A percentile compares a stretch with the other conserved stretches of the same genome.
Conservation (phyloP, 2,888 invertebrate species). For the Diplolepis rosae region DNA sequence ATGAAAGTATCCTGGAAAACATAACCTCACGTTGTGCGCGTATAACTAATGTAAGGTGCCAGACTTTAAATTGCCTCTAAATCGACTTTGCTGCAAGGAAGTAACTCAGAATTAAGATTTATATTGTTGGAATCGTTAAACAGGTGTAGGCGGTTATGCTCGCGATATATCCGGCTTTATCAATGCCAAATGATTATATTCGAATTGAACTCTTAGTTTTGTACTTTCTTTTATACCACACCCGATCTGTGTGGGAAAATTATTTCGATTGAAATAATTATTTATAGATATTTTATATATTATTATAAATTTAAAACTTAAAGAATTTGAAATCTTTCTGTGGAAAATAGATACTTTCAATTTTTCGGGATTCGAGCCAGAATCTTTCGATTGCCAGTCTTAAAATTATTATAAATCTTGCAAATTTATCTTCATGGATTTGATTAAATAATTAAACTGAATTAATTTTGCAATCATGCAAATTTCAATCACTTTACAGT, state of each 20-base stretch:
- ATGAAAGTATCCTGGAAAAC: constrained; percentile 68
- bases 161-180: neutral
- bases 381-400: too few species aligned
- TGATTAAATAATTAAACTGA: too few species aligned
- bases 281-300: too few species aligned
- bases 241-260: neutral
- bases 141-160: neutral
- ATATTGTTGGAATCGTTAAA: neutral
- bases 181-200: constrained; percentile 15
- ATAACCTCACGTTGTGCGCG: constrained; percentile 55
- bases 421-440: too few species aligned
- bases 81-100: neutral
- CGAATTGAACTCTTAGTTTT: neutral
- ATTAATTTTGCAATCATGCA: too few species aligned
- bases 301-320: too few species aligned
- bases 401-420: too few species aligned
- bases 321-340: too few species aligned
- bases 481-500: too few species aligned
- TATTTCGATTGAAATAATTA: neutral
- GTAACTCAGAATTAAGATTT: constrained; percentile 18
- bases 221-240: neutral
- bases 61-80: constrained; percentile 8
- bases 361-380: too few species aligned
- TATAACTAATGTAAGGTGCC: constrained; percentile 4
- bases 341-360: too few species aligned